Conservation (phyloP, 2,797 vertebrate genomes). For the Lerista edwardsae region DNA sequence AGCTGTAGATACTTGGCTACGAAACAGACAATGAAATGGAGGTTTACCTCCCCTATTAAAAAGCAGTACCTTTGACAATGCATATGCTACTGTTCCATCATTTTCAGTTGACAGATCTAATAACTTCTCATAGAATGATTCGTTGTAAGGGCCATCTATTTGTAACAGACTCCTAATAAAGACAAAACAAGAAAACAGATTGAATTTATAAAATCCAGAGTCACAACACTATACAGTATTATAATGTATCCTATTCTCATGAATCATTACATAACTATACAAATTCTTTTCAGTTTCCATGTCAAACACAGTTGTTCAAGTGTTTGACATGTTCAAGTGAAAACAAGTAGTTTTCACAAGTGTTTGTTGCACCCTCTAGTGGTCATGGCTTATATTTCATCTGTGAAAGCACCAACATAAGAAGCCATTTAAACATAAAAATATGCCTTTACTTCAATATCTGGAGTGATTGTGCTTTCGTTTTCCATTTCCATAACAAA, state of each 20-base stretch:
- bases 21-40: not conserved
- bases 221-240: not conserved
- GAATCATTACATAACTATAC: not conserved
- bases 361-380: slow-evolving; percentile 60
- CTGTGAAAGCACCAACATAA: accelerated
- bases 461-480: too few relatives aligned
- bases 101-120: slow-evolving; percentile 89
- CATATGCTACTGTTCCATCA: slow-evolving; percentile 89
- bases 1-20: not conserved
- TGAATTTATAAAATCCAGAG: not conserved
- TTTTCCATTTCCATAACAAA: not conserved
- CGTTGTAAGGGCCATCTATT: slow-evolving; percentile 92
- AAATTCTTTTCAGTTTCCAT: too few relatives aligned
- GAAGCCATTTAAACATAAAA: not conserved
- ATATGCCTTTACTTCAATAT: not conserved
- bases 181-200: not conserved
- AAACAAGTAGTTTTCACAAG: not conserved
- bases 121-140: slow-evolving; percentile 89
- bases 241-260: not conserved
- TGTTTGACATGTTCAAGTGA: not conserved
- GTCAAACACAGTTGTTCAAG: too few relatives aligned
- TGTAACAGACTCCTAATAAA: slow-evolving; percentile 85
- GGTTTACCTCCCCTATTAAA: accelerated
- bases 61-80: slow-evolving; percentile 85
- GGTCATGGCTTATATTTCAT: slow-evolving; percentile 19